Percentiles rank a stretch among this genome's conserved stretches.
Evolutionary conservation across 2,888 invertebrate genomes (phyloP).

Genomic region (Idaea straminata): DNA sequence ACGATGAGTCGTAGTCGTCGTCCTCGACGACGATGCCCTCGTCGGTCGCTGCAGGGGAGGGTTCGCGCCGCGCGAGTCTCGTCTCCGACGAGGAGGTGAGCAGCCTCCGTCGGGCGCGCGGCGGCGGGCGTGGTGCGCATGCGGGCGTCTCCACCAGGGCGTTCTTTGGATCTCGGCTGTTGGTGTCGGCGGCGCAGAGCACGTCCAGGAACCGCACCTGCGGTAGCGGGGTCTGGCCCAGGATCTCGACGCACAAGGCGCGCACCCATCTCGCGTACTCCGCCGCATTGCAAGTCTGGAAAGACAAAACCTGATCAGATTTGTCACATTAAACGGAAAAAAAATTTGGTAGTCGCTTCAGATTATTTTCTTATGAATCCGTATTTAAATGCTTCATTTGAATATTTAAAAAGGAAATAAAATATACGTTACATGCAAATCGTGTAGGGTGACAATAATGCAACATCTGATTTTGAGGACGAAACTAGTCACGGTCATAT

Average conservation of each 20-base stretch:
- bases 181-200: slow-evolving; percentile 80
- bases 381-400: slow-evolving; percentile 27
- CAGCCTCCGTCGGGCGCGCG: slow-evolving; percentile 70
- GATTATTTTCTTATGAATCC: slow-evolving; percentile 33
- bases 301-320: slow-evolving; percentile 43
- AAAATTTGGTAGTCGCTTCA: slow-evolving; percentile 40
- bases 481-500: slow-evolving; percentile 52
- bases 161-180: slow-evolving; percentile 61
- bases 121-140: slow-evolving; percentile 67
- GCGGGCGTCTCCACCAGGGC: slow-evolving; percentile 56
- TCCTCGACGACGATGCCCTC: slow-evolving; percentile 78
- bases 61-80: slow-evolving; percentile 62
- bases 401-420: slow-evolving; percentile 32
- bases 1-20: slow-evolving; percentile 79
- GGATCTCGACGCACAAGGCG: slow-evolving; percentile 86
- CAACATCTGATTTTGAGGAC: slow-evolving; percentile 47
- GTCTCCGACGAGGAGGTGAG: slow-evolving; percentile 66
- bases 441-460: slow-evolving; percentile 43
- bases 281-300: slow-evolving; percentile 84
- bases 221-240: slow-evolving; percentile 86
- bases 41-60: slow-evolving; percentile 74
- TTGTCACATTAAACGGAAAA: slow-evolving; percentile 26
- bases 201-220: slow-evolving; percentile 87
- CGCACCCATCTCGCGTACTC: slow-evolving; percentile 88
- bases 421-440: slow-evolving; percentile 31